phyloP scores from a whole-genome alignment of 2,888 invertebrate genomes.

The Tetragonisca angustula region DNA sequence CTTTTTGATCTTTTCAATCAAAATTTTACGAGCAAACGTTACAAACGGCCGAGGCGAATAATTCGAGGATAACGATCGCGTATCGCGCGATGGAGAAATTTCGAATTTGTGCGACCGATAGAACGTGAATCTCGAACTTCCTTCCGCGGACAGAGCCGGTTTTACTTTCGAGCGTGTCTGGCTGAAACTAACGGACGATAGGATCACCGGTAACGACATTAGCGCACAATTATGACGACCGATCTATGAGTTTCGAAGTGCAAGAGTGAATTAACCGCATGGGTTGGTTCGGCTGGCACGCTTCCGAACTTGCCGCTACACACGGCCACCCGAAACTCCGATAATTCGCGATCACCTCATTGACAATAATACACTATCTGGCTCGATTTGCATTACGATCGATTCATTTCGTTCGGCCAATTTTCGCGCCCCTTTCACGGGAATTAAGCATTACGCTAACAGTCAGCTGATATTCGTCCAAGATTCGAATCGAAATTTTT shows the following conservation, averaged over 20 bases:
- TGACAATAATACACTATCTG: slow-evolving; percentile 48
- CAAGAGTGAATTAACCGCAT: slow-evolving; percentile 69
- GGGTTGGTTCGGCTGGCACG: slow-evolving; percentile 58
- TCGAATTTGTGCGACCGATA: neutral
- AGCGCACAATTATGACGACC: slow-evolving; percentile 68
- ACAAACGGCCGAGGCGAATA: neutral
- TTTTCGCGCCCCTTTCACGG: neutral
- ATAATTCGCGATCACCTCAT: slow-evolving; percentile 62
- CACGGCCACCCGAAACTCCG: slow-evolving; percentile 55
- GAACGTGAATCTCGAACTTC: slow-evolving; percentile 5
- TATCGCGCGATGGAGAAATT: neutral
- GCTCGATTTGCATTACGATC: slow-evolving; percentile 15
- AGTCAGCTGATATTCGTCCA: no score
- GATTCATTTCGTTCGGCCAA: neutral
- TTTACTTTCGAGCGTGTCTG: slow-evolving; percentile 37
- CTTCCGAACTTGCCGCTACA: slow-evolving; percentile 58
- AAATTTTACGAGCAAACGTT: neutral
- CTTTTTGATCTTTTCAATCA: neutral
- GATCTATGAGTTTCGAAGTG: slow-evolving; percentile 69
- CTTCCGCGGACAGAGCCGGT: neutral
- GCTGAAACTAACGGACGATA: slow-evolving; percentile 46
- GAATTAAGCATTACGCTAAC: no score
- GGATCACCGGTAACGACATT: slow-evolving; percentile 64
- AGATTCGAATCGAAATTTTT: neutral
- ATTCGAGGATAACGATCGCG: neutral